phyloP scores from a whole-genome alignment of 2,797 vertebrate genomes.

The Selene dorsalis region DNA sequence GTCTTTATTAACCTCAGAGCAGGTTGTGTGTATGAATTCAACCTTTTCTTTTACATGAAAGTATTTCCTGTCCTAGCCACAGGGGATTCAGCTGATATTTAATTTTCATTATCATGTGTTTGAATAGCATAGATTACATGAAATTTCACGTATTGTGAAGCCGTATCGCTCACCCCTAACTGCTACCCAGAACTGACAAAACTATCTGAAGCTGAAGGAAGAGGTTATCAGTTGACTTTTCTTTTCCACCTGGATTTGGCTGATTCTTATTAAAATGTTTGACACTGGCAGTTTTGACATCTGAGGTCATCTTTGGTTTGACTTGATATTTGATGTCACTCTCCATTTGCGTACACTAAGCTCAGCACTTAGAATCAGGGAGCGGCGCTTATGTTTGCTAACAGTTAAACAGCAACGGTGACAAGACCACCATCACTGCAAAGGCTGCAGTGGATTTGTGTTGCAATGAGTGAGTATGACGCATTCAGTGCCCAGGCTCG shows the following conservation, averaged over 20 bases:
- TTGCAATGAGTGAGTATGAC: neutral
- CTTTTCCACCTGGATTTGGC: conserved; percentile 34
- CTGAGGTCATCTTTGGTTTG: conserved; percentile 2
- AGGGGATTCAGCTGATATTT: neutral
- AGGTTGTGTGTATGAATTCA: neutral
- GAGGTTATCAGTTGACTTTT: neutral
- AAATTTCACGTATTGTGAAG: neutral
- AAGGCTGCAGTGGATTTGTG: neutral
- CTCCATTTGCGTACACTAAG: neutral
- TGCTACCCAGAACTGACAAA: neutral
- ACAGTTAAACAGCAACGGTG: neutral
- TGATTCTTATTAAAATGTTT: conserved; percentile 17
- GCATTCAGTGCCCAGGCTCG: neutral
- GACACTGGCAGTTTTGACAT: conserved; percentile 11
- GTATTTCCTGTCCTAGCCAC: neutral
- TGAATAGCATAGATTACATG: neutral
- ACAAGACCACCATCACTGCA: neutral
- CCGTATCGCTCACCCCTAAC: conserved; percentile 12
- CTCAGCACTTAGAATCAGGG: neutral
- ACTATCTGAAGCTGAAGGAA: neutral
- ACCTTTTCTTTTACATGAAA: neutral
- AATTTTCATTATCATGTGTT: neutral
- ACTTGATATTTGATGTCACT: neutral
- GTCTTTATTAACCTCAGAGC: neutral
- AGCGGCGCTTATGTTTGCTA: neutral